These are phyloP conservation scores for Oithona nana DNA, from an alignment of 2,888 invertebrate genomes.

Conservation along the genomic window DNA sequence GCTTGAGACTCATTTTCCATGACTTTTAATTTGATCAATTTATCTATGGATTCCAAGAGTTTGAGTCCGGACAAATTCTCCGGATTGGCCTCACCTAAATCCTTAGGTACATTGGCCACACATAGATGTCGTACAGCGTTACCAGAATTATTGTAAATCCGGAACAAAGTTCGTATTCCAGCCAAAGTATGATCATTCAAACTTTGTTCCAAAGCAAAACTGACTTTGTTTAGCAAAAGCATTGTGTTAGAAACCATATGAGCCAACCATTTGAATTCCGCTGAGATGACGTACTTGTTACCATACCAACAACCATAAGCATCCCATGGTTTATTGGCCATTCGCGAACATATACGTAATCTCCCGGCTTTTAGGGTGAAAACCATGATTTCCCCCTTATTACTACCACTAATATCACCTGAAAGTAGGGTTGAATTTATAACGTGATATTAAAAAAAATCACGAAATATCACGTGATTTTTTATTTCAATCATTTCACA, in stretches of 20 bases:
- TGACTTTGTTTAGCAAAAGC: background rate
- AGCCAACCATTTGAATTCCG: constrained; percentile 3
- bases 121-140: background rate
- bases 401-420: background rate
- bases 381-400: background rate
- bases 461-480: too few relatives aligned
- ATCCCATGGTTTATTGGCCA: background rate
- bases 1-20: background rate
- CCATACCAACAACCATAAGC: background rate
- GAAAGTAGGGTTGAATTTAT: too few relatives aligned
- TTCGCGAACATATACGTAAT: background rate
- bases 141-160: background rate
- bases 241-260: background rate
- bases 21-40: background rate
- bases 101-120: background rate
- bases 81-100: background rate
- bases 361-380: background rate
- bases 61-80: background rate
- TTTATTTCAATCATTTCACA: too few relatives aligned
- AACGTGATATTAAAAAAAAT: too few relatives aligned
- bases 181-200: background rate
- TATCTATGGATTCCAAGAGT: background rate
- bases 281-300: background rate
- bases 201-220: background rate
- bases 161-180: background rate